Base-by-base conservation (phyloP, 2,888 invertebrate genomes). In the Baronia brevicornis region DNA sequence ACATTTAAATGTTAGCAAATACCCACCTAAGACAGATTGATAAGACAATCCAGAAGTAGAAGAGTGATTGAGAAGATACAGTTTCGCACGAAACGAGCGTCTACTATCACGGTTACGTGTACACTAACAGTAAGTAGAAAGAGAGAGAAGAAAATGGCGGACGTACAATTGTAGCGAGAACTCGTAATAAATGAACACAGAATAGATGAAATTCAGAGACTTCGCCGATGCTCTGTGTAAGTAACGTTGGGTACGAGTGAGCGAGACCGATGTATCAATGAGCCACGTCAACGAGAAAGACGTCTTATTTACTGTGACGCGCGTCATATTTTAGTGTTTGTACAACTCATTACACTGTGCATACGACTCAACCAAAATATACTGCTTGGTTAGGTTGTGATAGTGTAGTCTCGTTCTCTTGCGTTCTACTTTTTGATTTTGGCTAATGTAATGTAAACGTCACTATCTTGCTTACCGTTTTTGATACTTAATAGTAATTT, bases 81-180 rank as follows among this genome's bases (percentile, higher is more conserved):
- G 43, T 44, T 51, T 39, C 35, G 43, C 52, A 56, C 62, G 41
- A 54, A 41, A 64, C 82, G 56, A 48, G 62, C 56, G 53, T 39
- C 47, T 68, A 32, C 50, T 51, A 43, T 41, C 71, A 56, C 72
- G 70, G 57, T 51, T 57, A 44, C 54, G 48, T 43, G 58, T 39
- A 56, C 58, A 84, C 82, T 82, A 70, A 65, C 65, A 60, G 47
- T 51, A 44, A 63, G 64, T 60, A 67, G 72, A 71, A 66, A 61
- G 68, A 75, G 66, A 69, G 74, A 79, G 82, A 84, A 82, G 78
- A 80, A 82, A 79, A 82, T 80, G 79, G 82, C 79, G 47, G 71
- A 54, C 66, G 44, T 44, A 38, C 50, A 45, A 36, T 46, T 53
- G 43, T 48, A 62, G 51, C 54, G 50, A 57, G 51, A 48, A 59